Base-by-base conservation (phyloP, 2,888 invertebrate species). In the Dione juno region DNA sequence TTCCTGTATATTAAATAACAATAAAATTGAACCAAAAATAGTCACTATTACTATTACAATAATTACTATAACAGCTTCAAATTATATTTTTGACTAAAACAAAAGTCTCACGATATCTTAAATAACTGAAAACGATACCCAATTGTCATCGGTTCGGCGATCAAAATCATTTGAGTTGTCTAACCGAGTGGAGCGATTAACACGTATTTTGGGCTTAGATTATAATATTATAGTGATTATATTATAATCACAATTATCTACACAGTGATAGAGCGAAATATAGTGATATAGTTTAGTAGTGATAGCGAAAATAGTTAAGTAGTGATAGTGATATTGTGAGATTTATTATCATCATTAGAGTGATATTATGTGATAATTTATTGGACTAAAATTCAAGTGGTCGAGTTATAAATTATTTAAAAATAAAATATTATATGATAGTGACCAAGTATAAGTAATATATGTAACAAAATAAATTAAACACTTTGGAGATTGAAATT, bases 91-190 rank as follows among this genome's bases (percentile, higher is more conserved):
- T 79, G 79, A 80, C 78, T 78, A 78, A 77, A 79, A 80, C 76
- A 80, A 81, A 28, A 81, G 81, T 88, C 88, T 81, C 87, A 88
- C 88, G 86, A 76, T 72, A 73, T 87, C 86, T 86, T 80, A 84
- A 82, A 84, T 88, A 80, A 84, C 88, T 81, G 88, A 86, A 92
- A 85, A 85, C 77, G 88, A 90, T 89, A 87, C 86, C 86, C 88
- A 90, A 92, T 92, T 91, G 80, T 83, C 84, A 90, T 88, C 90
- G 90, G 82, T 82, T 87, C 84, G 82, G 21, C 54, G 81, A 80
- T 91, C 89, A 90, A 92, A 93, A 90, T 86, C 84, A 81, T 78
- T 76, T 80, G 82, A 87, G 84, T 89, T 87, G 88, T 88, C 88
- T 90, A 83, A 78, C 81, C 80, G 84, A 67, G 80, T 78, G 82